A percentile compares a stretch with the other conserved stretches of the same genome.
phyloP scores from a whole-genome alignment of 2,797 vertebrate genomes.

The Champsocephalus esox region DNA sequence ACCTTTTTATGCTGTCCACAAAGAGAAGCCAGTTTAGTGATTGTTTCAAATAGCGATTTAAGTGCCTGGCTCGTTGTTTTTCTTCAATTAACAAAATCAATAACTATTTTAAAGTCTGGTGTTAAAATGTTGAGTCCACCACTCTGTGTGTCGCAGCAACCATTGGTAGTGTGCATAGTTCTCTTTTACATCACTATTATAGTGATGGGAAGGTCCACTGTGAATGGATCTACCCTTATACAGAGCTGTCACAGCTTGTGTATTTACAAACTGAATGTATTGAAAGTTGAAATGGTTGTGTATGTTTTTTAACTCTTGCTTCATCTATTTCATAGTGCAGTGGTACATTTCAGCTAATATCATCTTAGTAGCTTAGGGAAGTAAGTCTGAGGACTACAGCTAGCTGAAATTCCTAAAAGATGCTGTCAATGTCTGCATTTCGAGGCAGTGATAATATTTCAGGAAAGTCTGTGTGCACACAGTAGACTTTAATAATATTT shows the following conservation, averaged over 20 bases:
- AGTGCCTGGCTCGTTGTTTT: not conserved
- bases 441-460: conserved; percentile 15
- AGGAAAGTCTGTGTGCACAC: not conserved
- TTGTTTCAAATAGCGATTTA: conserved; percentile 13
- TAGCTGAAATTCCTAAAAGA: not conserved
- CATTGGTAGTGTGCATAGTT: not conserved
- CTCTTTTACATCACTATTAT: not conserved
- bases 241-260: not conserved
- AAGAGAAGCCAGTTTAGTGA: not conserved
- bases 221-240: not conserved
- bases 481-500: not conserved
- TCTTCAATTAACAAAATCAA: not conserved
- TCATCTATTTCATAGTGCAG: not conserved
- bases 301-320: not conserved
- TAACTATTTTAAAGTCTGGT: conserved; percentile 1
- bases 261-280: too few relatives aligned
- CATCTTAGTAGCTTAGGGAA: not conserved
- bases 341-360: conserved; percentile 12
- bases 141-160: not conserved
- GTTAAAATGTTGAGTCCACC: not conserved
- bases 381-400: not conserved
- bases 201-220: not conserved
- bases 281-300: not conserved
- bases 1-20: not conserved
- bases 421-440: conserved; percentile 8